phyloP scores from a whole-genome alignment of 2,888 invertebrate genomes.

The Drosophila formosana region DNA sequence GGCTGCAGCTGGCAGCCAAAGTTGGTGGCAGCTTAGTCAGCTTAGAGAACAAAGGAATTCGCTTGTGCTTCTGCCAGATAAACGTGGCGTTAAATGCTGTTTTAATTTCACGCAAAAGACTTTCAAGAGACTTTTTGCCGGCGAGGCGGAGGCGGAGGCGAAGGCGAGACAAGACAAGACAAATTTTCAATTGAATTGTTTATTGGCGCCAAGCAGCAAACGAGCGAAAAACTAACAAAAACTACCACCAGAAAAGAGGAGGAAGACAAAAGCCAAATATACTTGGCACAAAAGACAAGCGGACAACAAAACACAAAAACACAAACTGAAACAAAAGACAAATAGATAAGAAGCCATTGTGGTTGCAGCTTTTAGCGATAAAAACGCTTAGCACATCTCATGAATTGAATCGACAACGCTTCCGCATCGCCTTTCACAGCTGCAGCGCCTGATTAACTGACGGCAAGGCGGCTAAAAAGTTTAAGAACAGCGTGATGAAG shows the following conservation, averaged over 20 bases:
- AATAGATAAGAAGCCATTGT: slow-evolving; percentile 21
- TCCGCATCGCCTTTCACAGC: slow-evolving; percentile 3
- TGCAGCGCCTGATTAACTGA: slow-evolving; percentile 1
- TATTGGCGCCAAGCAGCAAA: slow-evolving; percentile 52
- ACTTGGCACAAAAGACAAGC: slow-evolving; percentile 32
- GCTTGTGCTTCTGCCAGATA: slow-evolving; percentile 35
- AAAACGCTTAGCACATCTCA: slow-evolving; percentile 9
- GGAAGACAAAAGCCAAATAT: slow-evolving; percentile 13
- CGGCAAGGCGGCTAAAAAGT: neutral
- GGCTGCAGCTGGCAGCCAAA: neutral
- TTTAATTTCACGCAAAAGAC: slow-evolving; percentile 65
- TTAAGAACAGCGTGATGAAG: neutral
- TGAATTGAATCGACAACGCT: slow-evolving; percentile 12
- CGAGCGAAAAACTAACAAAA: slow-evolving; percentile 9
- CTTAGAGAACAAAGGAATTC: slow-evolving; percentile 50
- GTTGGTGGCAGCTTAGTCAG: slow-evolving; percentile 42
- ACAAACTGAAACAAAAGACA: slow-evolving; percentile 5
- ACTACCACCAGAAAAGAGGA: slow-evolving; percentile 9
- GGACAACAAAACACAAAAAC: slow-evolving; percentile 8
- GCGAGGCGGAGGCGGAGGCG: slow-evolving; percentile 4
- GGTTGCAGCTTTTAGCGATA: slow-evolving; percentile 14
- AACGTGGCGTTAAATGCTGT: slow-evolving; percentile 64
- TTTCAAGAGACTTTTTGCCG: slow-evolving; percentile 35
- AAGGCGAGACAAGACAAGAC: slow-evolving; percentile 22
- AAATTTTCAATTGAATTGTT: slow-evolving; percentile 65